A percentile compares a stretch with the other conserved stretches of the same genome.
These are phyloP conservation scores for Elephantulus edwardii DNA, from an alignment of 2,113 vertebrate genomes.

Conservation along the genomic window DNA sequence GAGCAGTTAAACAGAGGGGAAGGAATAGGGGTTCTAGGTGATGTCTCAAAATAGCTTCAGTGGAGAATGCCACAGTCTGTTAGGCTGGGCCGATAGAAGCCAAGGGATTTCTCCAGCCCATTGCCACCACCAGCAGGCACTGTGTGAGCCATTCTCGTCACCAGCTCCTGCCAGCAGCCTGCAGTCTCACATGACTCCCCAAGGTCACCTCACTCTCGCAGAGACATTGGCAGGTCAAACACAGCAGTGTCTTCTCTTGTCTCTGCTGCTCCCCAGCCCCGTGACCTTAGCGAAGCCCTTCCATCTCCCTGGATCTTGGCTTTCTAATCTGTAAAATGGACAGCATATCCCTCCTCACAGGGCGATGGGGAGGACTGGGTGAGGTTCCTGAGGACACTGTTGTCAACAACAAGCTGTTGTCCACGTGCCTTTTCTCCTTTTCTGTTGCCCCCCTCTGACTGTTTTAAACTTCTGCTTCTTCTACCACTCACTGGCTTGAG, in stretches of 20 bases:
- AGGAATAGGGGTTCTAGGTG: neutral
- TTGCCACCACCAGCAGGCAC: neutral
- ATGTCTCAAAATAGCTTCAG: neutral
- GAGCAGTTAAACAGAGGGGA: neutral
- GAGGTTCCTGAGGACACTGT: neutral
- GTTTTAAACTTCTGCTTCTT: neutral
- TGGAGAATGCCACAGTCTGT: accelerated
- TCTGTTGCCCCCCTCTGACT: neutral
- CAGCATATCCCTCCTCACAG: neutral
- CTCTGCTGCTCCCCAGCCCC: neutral
- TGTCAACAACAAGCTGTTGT: neutral
- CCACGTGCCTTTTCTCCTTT: neutral
- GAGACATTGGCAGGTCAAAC: constrained; percentile 4
- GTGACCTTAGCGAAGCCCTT: neutral
- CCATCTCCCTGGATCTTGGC: neutral
- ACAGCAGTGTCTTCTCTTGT: constrained; percentile 13
- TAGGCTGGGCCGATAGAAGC: neutral
- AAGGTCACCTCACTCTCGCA: constrained; percentile 63
- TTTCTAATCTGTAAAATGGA: constrained; percentile 63
- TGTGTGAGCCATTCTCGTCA: neutral
- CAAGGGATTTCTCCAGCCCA: neutral
- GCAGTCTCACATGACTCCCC: constrained; percentile 60
- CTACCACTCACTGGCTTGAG: neutral
- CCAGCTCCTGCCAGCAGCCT: constrained; percentile 33
- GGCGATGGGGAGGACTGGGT: neutral